These are phyloP conservation scores for Cryptosula pallasiana DNA, from an alignment of 2,888 invertebrate species.

Conservation along the genomic window DNA sequence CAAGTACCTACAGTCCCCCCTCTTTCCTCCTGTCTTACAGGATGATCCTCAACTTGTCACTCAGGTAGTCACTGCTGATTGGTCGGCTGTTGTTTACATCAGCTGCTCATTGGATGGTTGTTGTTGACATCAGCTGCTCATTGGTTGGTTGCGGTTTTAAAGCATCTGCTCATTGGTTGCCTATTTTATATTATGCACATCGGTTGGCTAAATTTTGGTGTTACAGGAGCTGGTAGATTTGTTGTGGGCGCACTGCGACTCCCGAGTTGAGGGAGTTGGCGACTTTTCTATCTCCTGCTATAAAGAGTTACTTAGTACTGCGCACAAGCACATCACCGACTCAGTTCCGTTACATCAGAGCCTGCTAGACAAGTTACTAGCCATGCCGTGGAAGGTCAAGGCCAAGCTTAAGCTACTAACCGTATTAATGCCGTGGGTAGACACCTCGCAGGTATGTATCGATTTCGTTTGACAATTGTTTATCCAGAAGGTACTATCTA, in stretches of 20 bases:
- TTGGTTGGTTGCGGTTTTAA: too few relatives aligned
- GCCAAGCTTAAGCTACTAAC: slow-evolving; percentile 41
- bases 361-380: not conserved
- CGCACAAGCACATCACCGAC: not conserved
- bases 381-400: slow-evolving; percentile 37
- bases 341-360: not conserved
- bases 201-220: too few relatives aligned
- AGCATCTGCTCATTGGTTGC: too few relatives aligned
- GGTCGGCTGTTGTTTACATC: too few relatives aligned
- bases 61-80: not conserved
- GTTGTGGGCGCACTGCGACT: slow-evolving; percentile 42
- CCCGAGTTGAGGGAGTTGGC: slow-evolving; percentile 46
- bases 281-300: slow-evolving; percentile 36
- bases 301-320: slow-evolving; percentile 29
- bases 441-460: slow-evolving; percentile 32
- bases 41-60: not conserved
- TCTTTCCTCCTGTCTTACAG: not conserved
- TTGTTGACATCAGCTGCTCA: too few relatives aligned
- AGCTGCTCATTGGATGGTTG: too few relatives aligned
- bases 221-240: slow-evolving; percentile 32
- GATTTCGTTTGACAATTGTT: not conserved
- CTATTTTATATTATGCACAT: too few relatives aligned
- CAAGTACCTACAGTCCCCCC: not conserved
- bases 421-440: slow-evolving; percentile 35
- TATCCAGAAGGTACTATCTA: too few relatives aligned